phyloP scores from a whole-genome alignment of 2,113 vertebrate genomes.

The Corydoras sp. region DNA sequence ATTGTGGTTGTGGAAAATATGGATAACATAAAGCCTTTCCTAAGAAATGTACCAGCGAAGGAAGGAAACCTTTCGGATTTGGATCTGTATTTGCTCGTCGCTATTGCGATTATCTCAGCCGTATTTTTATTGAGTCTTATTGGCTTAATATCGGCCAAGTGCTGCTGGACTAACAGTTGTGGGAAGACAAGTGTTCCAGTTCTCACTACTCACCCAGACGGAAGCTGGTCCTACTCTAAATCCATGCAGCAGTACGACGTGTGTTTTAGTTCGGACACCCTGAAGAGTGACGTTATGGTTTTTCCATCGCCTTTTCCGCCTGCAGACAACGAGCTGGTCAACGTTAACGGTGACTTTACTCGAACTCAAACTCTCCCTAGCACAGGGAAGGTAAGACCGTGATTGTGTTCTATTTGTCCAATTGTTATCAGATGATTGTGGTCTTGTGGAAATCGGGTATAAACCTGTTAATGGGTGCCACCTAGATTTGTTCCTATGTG shows the following conservation, averaged over 20 bases:
- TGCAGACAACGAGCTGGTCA: conserved; percentile 33
- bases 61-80: conserved; percentile 50
- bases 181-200: conserved; percentile 37
- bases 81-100: conserved; percentile 67
- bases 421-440: too few species aligned
- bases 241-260: conserved; percentile 56
- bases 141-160: conserved; percentile 45
- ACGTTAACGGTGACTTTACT: conserved; percentile 34
- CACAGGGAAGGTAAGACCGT: background rate
- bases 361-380: conserved; percentile 44
- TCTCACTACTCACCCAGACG: conserved; percentile 45
- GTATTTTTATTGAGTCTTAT: conserved; percentile 57
- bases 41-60: conserved; percentile 56
- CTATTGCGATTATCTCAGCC: conserved; percentile 62
- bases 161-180: conserved; percentile 39
- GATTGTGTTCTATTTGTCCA: too few species aligned
- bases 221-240: conserved; percentile 60
- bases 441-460: too few species aligned
- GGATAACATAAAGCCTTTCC: conserved; percentile 57
- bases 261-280: conserved; percentile 55
- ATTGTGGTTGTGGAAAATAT: conserved; percentile 57
- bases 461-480: too few species aligned
- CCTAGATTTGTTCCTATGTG: too few species aligned
- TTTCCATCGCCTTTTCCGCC: conserved; percentile 25
- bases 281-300: conserved; percentile 35